Evolutionary conservation across 2,113 vertebrate genomes (phyloP).

Genomic region (Spheniscus mendiculus): DNA sequence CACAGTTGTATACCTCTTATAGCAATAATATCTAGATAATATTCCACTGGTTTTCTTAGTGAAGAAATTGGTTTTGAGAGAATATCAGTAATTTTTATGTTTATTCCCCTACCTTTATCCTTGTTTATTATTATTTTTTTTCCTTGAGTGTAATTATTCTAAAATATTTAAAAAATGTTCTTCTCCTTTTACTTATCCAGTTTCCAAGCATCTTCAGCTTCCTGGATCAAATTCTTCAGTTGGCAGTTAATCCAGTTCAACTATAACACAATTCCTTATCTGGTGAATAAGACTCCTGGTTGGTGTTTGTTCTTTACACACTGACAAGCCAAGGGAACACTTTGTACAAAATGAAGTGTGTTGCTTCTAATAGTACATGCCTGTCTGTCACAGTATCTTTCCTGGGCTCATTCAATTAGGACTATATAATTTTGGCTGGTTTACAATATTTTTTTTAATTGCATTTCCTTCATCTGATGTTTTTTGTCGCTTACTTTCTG

Average conservation of each 20-base stretch:
- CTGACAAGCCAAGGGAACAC: slow-evolving; percentile 12
- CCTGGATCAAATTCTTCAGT: slow-evolving; percentile 11
- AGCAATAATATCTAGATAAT: not conserved
- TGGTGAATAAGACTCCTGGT: slow-evolving; percentile 37
- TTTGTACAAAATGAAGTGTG: not conserved
- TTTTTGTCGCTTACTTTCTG: not conserved
- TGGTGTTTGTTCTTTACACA: slow-evolving; percentile 55
- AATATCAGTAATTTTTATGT: not conserved
- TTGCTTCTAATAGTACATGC: not conserved
- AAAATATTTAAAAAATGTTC: not conserved
- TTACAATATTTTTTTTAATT: not conserved
- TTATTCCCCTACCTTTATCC: not conserved
- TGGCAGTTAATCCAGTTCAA: slow-evolving; percentile 44
- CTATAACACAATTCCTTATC: slow-evolving; percentile 31
- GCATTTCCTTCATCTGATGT: not conserved
- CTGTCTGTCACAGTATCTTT: not conserved
- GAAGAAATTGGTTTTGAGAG: not conserved
- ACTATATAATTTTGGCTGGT: not conserved
- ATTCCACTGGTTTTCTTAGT: not conserved
- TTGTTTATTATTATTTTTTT: not conserved
- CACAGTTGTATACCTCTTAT: not conserved
- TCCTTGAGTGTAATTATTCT: not conserved
- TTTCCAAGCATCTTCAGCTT: slow-evolving; percentile 23
- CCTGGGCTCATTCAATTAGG: not conserved
- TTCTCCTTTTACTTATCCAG: slow-evolving; percentile 17